A percentile compares a stretch with the other conserved stretches of the same genome.
phyloP scores from a whole-genome alignment of 2,797 vertebrate genomes.

The Enteromius radiatus region DNA sequence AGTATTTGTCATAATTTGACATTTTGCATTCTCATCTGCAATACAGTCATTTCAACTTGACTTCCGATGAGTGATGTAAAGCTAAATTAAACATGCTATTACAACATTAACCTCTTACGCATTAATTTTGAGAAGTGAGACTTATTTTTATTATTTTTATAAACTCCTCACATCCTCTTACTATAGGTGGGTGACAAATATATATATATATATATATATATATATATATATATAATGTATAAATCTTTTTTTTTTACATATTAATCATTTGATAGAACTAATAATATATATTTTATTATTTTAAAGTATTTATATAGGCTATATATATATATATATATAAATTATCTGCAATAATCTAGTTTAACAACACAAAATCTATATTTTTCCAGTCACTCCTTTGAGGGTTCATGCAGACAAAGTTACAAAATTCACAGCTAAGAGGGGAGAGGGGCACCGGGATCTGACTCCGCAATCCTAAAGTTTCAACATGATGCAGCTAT shows the following conservation, averaged over 20 bases:
- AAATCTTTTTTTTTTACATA: too few relatives aligned
- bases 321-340: neutral
- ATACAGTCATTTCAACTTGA: neutral
- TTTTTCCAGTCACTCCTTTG: neutral
- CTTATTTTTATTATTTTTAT: neutral
- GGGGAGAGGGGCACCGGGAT: slow-evolving; percentile 34
- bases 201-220: neutral
- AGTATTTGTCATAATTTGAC: slow-evolving; percentile 18
- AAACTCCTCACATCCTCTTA: slow-evolving; percentile 19
- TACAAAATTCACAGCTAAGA: slow-evolving; percentile 47
- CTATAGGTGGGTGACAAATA: neutral
- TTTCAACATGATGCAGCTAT: slow-evolving; percentile 52
- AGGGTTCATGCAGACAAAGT: slow-evolving; percentile 51
- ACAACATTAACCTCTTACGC: neutral
- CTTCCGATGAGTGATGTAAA: neutral
- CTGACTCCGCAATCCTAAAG: slow-evolving; percentile 40
- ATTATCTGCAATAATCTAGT: neutral
- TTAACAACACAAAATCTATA: neutral
- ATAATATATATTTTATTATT: neutral
- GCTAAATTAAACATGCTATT: slow-evolving; percentile 1
- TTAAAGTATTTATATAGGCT: neutral
- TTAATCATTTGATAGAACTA: neutral
- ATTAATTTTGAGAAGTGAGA: slow-evolving; percentile 25
- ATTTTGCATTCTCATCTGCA: neutral
- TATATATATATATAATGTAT: neutral